Evolutionary conservation across 23 tunicate genomes (phyloP).

Genomic region (Pegea sp.): DNA sequence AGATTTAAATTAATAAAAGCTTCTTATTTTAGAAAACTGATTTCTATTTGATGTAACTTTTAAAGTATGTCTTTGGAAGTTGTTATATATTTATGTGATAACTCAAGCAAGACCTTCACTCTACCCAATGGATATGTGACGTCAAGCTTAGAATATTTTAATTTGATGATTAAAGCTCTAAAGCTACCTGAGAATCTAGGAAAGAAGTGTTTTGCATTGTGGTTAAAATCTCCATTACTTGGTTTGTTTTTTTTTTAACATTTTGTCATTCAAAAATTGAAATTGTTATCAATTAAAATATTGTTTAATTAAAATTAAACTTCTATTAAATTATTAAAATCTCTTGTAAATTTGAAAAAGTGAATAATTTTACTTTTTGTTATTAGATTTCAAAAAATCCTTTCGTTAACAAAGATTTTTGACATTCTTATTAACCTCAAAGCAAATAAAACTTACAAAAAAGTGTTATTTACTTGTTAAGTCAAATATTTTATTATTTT

Average conservation of each 20-base stretch:
- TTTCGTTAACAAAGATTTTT: no score
- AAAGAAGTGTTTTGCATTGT: conserved; percentile 51
- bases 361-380: no score
- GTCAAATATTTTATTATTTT: no score
- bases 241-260: conserved; percentile 10
- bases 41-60: no score
- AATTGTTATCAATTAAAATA: not conserved
- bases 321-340: no score
- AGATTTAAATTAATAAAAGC: no score
- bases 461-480: no score
- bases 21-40: no score
- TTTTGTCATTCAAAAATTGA: not conserved
- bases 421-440: no score
- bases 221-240: conserved; percentile 70
- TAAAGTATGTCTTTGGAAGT: conserved; percentile 27
- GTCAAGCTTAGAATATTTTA: conserved; percentile 27
- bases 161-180: conserved; percentile 34
- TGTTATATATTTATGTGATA: conserved; percentile 47
- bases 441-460: no score
- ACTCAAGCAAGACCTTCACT: conserved; percentile 29
- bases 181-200: conserved; percentile 36
- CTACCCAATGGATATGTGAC: conserved; percentile 37
- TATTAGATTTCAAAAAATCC: no score
- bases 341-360: no score
- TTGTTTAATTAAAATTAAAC: not conserved